Evolutionary conservation across 2,888 invertebrate species (phyloP), one percentile per base, ranked within the genome.

Genomic region (Parnassius mnemosyne): DNA sequence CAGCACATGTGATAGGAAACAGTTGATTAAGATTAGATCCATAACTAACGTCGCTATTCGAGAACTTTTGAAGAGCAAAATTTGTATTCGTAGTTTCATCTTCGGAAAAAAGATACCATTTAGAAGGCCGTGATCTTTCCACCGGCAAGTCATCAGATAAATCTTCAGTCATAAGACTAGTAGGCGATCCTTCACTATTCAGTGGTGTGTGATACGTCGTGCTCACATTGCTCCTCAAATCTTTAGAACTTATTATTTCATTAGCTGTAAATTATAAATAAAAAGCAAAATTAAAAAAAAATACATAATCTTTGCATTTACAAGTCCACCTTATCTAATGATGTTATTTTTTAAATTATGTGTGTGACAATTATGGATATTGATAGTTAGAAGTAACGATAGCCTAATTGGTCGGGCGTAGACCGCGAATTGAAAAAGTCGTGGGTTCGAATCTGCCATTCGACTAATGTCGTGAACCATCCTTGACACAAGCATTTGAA

Each of bases 111-210:
- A 89, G 74, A 64, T 81, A 84, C 90, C 90, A 91, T 60, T 80
- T 83, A 0, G 78, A 68, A 0, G 68, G 64, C 2, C 57, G 62
- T 0, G 65, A 16, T 1, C 64, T 55, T 1, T 70, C 68, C 7
- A 59, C 57, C 0, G 60, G 46, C 5, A 57, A 53, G 9, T 80
- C 83, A 42, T 83, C 77, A 0, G 89, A 86, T 1, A 89, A 69
- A 59, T 91, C 90, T 53, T 90, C 89, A 1, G 90, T 90, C 16
- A 90, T 71, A 1, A 89, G 72, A 68, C 90, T 87, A 53, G 70
- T 77, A 42, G 72, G 71, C 2, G 77, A 75, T 9, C 57, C 54
- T 41, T 74, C 73, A 11, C 68, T 71, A 34, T 51, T 64, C 1
- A 69, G 52, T 1, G 76, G 76, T 42, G 74, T 80, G 44, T 71